Conservation (phyloP, 2,888 invertebrate species). For the Acanthosepion esculentum region DNA sequence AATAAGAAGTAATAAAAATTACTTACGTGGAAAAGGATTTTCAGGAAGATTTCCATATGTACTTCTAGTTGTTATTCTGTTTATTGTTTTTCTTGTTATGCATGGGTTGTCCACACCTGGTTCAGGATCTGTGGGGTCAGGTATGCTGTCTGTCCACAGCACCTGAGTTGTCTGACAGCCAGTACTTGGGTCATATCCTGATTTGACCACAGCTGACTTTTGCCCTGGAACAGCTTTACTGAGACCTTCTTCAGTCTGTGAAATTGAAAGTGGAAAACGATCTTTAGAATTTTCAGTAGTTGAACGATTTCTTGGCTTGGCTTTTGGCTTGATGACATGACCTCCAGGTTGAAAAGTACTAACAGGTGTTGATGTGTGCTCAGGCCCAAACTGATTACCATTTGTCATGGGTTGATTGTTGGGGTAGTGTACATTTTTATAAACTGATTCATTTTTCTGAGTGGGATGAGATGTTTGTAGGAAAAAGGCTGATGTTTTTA, state of each 20-base stretch:
- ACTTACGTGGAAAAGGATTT: constrained; percentile 63
- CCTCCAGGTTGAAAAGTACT: constrained; percentile 36
- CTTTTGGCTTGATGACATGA: background rate
- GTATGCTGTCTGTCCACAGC: constrained; percentile 66
- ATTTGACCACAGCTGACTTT: constrained; percentile 58
- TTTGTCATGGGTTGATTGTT: background rate
- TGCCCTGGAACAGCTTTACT: constrained; percentile 60
- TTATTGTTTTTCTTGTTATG: constrained; percentile 66
- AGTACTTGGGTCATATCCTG: constrained; percentile 57
- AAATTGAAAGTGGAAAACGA: constrained; percentile 45
- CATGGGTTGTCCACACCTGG: constrained; percentile 63
- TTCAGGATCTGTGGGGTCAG: constrained; percentile 66
- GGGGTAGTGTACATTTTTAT: background rate
- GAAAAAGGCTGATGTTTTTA: constrained; percentile 59
- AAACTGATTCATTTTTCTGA: background rate
- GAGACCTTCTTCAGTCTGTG: constrained; percentile 52
- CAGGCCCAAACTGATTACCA: constrained; percentile 52
- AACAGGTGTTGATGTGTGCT: constrained; percentile 62
- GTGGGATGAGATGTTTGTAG: constrained; percentile 52
- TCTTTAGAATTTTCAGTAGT: constrained; percentile 52
- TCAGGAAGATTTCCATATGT: constrained; percentile 63
- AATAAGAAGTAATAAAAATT: background rate
- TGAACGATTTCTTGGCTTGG: constrained; percentile 49
- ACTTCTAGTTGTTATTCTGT: constrained; percentile 64
- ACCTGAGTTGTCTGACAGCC: constrained; percentile 67